Conservation (phyloP, 2,888 invertebrate genomes). For the Pherbina coryleti region DNA sequence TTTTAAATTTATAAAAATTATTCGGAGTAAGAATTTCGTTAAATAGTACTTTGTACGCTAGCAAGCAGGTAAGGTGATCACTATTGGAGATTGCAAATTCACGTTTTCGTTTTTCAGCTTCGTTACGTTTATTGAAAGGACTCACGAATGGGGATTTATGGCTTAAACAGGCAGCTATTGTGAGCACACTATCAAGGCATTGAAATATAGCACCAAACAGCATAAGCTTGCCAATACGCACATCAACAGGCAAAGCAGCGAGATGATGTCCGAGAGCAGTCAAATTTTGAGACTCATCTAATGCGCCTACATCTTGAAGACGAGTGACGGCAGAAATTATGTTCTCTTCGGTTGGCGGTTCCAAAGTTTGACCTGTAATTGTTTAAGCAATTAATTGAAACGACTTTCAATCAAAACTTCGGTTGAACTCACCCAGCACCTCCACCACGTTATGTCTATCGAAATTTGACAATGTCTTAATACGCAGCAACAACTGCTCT, state of each 20-base stretch:
- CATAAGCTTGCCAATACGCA: constrained; percentile 92
- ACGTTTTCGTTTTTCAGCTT: constrained; percentile 80
- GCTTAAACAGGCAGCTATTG: constrained; percentile 87
- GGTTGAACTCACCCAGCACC: constrained; percentile 55
- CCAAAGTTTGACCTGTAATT: constrained; percentile 73
- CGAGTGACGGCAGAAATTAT: constrained; percentile 79
- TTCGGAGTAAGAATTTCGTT: background rate
- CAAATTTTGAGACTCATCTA: constrained; percentile 79
- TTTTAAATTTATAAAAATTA: background rate
- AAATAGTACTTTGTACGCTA: constrained; percentile 81
- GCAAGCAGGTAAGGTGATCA: constrained; percentile 89
- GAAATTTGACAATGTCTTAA: constrained; percentile 75
- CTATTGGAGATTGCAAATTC: constrained; percentile 84
- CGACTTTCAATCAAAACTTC: background rate
- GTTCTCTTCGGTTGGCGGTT: constrained; percentile 79
- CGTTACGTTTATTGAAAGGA: constrained; percentile 79
- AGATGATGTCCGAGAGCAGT: constrained; percentile 91
- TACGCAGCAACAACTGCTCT: constrained; percentile 83
- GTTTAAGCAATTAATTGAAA: constrained; percentile 64
- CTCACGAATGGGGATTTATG: constrained; percentile 84
- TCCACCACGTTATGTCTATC: constrained; percentile 58
- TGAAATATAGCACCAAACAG: constrained; percentile 89
- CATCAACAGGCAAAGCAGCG: constrained; percentile 90
- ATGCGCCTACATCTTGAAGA: constrained; percentile 82
- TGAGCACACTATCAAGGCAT: constrained; percentile 93